Evolutionary conservation across 2,888 invertebrate genomes (phyloP).

Genomic region (Apodemia hepburni): DNA sequence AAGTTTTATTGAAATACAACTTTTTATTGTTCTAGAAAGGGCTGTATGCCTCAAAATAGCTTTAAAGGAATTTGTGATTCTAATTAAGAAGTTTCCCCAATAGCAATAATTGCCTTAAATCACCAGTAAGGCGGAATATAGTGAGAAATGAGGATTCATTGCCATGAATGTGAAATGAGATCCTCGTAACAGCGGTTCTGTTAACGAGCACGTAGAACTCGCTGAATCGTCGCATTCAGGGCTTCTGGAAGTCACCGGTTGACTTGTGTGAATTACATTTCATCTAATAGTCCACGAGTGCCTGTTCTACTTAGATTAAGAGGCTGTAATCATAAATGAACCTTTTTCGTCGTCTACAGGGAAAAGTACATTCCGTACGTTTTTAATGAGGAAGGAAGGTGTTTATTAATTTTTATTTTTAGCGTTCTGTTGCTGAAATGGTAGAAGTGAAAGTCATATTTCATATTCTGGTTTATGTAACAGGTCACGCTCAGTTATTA

Average conservation of each 20-base stretch:
- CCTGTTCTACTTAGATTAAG: slow-evolving; percentile 2
- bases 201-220: slow-evolving; percentile 45
- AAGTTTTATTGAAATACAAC: too few relatives aligned
- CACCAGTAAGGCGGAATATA: background rate
- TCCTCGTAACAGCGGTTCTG: slow-evolving; percentile 26
- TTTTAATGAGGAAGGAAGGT: background rate
- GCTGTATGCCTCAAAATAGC: too few relatives aligned
- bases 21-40: too few relatives aligned
- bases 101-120: background rate
- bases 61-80: background rate
- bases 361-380: background rate
- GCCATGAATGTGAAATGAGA: slow-evolving; percentile 20
- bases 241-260: slow-evolving; percentile 27
- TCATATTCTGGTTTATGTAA: background rate
- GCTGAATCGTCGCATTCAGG: slow-evolving; percentile 44
- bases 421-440: background rate
- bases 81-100: slow-evolving; percentile 9
- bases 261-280: slow-evolving; percentile 8
- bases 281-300: slow-evolving; percentile 6
- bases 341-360: background rate
- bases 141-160: slow-evolving; percentile 8
- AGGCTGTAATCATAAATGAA: background rate
- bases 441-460: background rate
- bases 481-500: too few relatives aligned
- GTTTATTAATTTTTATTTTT: background rate